phyloP scores from a whole-genome alignment of 2,113 vertebrate genomes.

The Candoia aspera region DNA sequence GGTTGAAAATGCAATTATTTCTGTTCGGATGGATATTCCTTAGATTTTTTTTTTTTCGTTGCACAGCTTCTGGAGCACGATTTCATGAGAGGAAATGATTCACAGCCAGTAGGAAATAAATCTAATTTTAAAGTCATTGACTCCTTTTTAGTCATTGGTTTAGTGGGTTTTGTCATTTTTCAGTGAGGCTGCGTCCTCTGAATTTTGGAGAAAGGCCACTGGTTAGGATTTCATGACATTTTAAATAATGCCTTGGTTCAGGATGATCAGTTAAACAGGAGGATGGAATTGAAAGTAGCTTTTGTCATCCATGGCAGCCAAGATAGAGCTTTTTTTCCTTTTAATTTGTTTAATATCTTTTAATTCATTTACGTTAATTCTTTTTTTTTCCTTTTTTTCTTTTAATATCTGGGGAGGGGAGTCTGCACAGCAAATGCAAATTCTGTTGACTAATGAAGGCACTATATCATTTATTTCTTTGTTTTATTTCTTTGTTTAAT shows the following conservation, averaged over 20 bases:
- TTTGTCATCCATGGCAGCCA: slow-evolving; percentile 29
- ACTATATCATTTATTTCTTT: background rate
- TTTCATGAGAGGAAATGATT: background rate
- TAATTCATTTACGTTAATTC: background rate
- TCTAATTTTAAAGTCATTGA: slow-evolving; percentile 60
- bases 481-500: too few relatives aligned
- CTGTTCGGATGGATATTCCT: background rate
- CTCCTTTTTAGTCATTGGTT: slow-evolving; percentile 61
- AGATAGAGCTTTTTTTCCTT: too few relatives aligned
- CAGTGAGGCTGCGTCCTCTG: slow-evolving; percentile 57
- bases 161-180: slow-evolving; percentile 71
- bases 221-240: background rate
- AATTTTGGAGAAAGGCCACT: slow-evolving; percentile 18
- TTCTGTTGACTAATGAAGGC: background rate
- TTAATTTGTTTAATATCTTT: background rate
- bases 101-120: slow-evolving; percentile 61
- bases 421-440: background rate
- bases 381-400: background rate
- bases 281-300: slow-evolving; percentile 39
- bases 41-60: background rate
- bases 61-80: background rate
- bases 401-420: background rate
- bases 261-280: slow-evolving; percentile 39
- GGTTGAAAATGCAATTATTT: background rate
- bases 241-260: slow-evolving; percentile 23